A percentile compares a stretch with the other conserved stretches of the same genome.
Evolutionary conservation across 2,113 vertebrate species (phyloP).

Genomic region (Pardalotus punctatus): DNA sequence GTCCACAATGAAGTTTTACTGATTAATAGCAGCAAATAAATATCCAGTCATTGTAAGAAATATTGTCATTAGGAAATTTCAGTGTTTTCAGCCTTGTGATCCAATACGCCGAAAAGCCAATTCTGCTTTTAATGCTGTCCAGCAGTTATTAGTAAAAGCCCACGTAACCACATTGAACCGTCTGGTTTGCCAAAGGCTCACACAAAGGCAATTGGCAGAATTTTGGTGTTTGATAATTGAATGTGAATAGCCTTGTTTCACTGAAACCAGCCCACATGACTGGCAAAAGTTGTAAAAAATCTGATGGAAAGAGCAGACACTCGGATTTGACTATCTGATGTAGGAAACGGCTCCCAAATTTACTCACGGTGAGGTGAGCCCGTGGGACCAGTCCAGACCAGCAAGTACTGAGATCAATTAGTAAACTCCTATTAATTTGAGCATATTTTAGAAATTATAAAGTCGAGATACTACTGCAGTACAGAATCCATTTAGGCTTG

Average conservation of each 20-base stretch:
- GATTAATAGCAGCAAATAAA: background rate
- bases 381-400: background rate
- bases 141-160: background rate
- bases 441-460: background rate
- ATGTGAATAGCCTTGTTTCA: background rate
- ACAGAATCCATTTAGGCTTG: background rate
- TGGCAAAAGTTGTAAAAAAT: background rate
- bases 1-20: background rate
- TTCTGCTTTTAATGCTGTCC: background rate
- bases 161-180: background rate
- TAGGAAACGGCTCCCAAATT: background rate
- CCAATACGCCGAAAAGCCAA: background rate
- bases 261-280: background rate
- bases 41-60: background rate
- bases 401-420: background rate
- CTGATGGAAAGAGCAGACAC: background rate
- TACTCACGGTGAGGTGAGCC: background rate
- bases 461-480: background rate
- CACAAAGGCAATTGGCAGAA: background rate
- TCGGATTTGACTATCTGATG: background rate
- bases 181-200: background rate
- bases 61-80: background rate
- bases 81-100: background rate
- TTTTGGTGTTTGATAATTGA: background rate
- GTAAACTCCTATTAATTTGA: background rate